phyloP scores from a whole-genome alignment of 1,140 invertebrate genomes.

The Lanistes nyassanus region DNA sequence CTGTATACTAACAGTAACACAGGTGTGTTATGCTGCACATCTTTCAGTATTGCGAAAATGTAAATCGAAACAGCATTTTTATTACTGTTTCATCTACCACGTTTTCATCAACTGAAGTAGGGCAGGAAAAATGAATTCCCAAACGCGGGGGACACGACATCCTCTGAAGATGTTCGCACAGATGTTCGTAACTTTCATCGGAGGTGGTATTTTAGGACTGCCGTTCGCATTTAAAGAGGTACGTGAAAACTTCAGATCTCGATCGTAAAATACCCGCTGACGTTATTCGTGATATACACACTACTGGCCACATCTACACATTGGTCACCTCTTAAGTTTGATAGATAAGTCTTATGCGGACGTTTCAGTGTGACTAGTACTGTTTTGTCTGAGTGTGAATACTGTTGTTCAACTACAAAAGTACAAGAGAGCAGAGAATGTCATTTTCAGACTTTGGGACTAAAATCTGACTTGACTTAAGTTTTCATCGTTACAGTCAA shows the following conservation, averaged over 20 bases:
- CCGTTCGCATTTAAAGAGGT: constrained; percentile 70
- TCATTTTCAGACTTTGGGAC: too few species aligned
- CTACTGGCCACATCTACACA: too few species aligned
- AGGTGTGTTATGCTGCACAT: not conserved
- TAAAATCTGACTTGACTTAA: too few species aligned
- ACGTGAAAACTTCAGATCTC: constrained; percentile 4
- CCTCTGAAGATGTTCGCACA: constrained; percentile 67
- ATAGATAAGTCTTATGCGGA: not conserved
- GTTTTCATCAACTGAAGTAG: constrained; percentile 25
- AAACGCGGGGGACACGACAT: constrained; percentile 47
- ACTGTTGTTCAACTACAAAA: not conserved
- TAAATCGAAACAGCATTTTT: not conserved
- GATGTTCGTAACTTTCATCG: constrained; percentile 69
- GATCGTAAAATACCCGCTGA: too few species aligned
- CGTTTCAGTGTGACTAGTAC: not conserved
- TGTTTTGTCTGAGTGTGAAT: not conserved
- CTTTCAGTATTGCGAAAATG: too few species aligned
- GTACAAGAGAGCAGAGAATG: too few species aligned
- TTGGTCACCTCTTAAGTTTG: not conserved
- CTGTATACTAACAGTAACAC: not conserved
- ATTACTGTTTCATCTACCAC: not conserved
- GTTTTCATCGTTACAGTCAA: too few species aligned
- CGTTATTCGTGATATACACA: too few species aligned
- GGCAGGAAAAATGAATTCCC: constrained; percentile 28
- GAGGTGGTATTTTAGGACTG: constrained; percentile 67